Conservation (phyloP, 1,140 invertebrate genomes). For the Dryas iulia region DNA sequence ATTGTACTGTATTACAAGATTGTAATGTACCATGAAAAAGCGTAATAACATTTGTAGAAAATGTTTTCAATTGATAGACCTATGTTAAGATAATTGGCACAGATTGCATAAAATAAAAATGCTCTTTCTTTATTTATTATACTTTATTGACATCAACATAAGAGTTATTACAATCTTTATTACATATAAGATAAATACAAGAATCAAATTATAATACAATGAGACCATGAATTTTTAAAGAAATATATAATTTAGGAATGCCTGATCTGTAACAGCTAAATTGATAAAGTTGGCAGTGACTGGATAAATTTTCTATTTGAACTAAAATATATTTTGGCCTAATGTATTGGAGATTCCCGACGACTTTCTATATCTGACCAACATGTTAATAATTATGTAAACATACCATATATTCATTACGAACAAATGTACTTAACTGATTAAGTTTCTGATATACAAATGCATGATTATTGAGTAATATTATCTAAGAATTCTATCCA, state of each 20-base stretch:
- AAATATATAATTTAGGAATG: constrained; percentile 67
- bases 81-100: neutral
- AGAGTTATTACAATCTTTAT: constrained; percentile 64
- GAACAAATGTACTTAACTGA: constrained; percentile 28
- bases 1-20: no score
- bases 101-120: neutral
- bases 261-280: constrained; percentile 48
- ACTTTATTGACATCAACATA: constrained; percentile 74
- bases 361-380: neutral
- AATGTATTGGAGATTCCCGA: constrained; percentile 9
- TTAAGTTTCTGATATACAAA: constrained; percentile 27
- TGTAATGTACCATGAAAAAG: no score
- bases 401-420: constrained; percentile 4
- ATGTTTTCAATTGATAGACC: neutral
- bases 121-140: constrained; percentile 38
- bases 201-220: constrained; percentile 71
- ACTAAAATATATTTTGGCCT: constrained; percentile 7
- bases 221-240: constrained; percentile 64
- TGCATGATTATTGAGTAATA: constrained; percentile 33
- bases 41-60: no score
- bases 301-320: constrained; percentile 30
- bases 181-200: constrained; percentile 72
- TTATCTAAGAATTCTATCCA: constrained; percentile 40
- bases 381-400: neutral
- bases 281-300: constrained; percentile 68